Evolutionary conservation across 2,113 vertebrate genomes (phyloP).

Genomic region (Neogale vison): DNA sequence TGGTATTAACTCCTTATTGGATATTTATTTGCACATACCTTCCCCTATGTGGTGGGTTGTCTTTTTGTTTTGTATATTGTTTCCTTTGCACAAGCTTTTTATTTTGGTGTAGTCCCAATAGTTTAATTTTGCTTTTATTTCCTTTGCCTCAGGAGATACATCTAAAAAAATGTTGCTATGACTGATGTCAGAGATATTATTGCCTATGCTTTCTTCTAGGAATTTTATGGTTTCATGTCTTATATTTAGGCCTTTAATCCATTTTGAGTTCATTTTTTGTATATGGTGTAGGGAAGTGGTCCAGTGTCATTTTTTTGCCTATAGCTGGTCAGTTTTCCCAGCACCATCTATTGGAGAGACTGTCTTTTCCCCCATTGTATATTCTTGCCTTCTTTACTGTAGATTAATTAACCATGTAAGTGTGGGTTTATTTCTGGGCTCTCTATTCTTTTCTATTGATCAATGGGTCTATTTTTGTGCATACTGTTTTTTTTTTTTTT

Average conservation of each 20-base stretch:
- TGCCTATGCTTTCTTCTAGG: background rate
- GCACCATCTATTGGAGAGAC: background rate
- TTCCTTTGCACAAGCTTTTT: background rate
- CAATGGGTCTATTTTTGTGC: background rate
- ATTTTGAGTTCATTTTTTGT: background rate
- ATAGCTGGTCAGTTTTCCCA: background rate
- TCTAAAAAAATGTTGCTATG: background rate
- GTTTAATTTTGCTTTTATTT: background rate
- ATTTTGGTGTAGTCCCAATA: background rate
- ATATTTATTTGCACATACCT: background rate
- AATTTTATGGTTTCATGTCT: background rate
- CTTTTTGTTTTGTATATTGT: background rate
- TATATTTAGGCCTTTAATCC: background rate
- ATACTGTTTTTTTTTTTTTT: background rate
- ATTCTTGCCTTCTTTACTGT: background rate
- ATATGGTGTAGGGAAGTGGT: background rate
- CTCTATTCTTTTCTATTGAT: background rate
- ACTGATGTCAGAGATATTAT: background rate
- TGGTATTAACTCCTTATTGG: background rate
- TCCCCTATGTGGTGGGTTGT: background rate
- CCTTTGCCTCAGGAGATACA: background rate
- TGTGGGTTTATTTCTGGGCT: background rate
- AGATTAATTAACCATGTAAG: background rate
- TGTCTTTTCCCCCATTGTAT: background rate
- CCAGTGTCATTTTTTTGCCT: background rate